These are phyloP conservation scores for Pterophyllum scalare DNA, from an alignment of 2,113 vertebrate species.

Conservation along the genomic window DNA sequence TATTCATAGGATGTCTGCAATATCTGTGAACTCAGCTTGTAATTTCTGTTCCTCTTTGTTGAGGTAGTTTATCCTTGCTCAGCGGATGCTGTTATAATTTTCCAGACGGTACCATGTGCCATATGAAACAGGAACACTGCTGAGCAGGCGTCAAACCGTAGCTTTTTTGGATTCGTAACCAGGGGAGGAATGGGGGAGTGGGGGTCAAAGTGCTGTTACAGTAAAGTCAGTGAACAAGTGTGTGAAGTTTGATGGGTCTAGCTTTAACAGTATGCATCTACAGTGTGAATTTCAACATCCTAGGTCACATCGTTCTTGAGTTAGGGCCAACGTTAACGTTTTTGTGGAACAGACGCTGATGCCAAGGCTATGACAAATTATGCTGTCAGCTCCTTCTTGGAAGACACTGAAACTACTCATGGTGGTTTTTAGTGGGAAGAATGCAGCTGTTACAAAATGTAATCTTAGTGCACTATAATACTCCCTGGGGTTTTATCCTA, in stretches of 20 bases:
- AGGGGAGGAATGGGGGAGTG: no score
- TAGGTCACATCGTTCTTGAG: no score
- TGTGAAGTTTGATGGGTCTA: no score
- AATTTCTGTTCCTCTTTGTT: not conserved
- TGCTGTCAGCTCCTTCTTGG: not conserved
- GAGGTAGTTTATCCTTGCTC: not conserved
- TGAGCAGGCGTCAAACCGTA: no score
- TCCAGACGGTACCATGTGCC: not conserved
- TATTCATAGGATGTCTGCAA: not conserved
- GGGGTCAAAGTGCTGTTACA: no score
- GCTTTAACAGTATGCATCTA: no score
- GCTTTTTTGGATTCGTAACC: no score
- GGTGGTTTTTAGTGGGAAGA: not conserved
- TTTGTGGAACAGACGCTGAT: no score
- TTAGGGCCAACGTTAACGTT: no score
- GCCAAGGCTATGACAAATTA: not conserved
- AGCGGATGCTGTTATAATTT: not conserved
- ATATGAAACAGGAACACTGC: no score
- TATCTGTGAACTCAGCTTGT: not conserved
- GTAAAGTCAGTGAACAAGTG: no score
- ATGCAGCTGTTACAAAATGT: not conserved
- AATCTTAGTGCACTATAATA: not conserved
- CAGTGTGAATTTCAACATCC: no score
- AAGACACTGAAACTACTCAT: not conserved
- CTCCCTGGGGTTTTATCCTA: slow-evolving; percentile 36